phyloP scores from a whole-genome alignment of 2,888 invertebrate genomes.

The Ceriagrion tenellum region DNA sequence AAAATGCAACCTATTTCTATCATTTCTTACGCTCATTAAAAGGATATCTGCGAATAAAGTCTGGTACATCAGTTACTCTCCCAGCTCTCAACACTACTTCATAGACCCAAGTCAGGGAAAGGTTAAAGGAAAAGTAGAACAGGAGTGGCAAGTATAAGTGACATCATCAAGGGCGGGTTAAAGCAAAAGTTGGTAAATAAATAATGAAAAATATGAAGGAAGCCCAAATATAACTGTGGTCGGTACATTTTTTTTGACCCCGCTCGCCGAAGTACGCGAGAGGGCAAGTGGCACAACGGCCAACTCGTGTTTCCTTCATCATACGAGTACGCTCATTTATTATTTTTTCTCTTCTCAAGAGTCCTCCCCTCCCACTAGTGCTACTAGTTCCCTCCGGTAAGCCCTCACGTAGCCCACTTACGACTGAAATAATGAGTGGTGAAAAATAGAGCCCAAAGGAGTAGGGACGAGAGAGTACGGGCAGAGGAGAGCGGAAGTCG shows the following conservation, averaged over 20 bases:
- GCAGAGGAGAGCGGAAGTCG: not conserved
- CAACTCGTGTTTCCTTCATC: not conserved
- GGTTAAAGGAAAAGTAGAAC: too few species aligned
- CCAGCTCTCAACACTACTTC: too few species aligned
- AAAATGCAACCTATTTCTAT: too few species aligned
- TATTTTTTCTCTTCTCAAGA: not conserved
- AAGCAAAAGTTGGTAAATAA: not conserved
- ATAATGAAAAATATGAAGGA: not conserved
- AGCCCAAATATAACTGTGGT: not conserved
- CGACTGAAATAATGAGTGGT: not conserved
- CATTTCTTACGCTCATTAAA: too few species aligned
- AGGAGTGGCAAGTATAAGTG: not conserved
- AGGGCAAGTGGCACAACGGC: constrained; percentile 43
- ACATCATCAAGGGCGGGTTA: not conserved
- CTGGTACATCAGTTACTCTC: too few species aligned
- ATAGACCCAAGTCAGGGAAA: not conserved
- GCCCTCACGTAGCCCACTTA: constrained; percentile 20
- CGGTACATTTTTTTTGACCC: not conserved
- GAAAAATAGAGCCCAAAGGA: not conserved
- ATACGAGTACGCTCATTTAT: not conserved
- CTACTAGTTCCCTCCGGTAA: not conserved
- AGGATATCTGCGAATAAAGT: too few species aligned
- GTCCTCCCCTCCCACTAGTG: not conserved
- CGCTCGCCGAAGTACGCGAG: not conserved
- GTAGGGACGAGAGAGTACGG: not conserved